phyloP scores from a whole-genome alignment of 2,797 vertebrate species.

The Hipposideros larvatus region DNA sequence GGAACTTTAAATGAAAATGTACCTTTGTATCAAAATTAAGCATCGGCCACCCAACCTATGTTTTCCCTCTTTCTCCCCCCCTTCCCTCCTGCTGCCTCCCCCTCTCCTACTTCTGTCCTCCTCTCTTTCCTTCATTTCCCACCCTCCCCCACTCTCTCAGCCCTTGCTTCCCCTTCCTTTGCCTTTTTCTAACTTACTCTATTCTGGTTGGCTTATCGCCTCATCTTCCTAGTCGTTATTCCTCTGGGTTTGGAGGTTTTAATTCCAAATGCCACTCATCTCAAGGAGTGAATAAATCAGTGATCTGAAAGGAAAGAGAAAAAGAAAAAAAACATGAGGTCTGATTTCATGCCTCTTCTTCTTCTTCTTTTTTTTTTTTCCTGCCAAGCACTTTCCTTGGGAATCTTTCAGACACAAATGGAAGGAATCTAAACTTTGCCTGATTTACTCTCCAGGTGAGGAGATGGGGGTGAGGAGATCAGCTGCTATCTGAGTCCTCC shows the following conservation, averaged over 20 bases:
- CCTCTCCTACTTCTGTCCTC: background rate
- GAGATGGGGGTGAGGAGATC: background rate
- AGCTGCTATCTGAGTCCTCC: background rate
- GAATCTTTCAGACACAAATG: slow-evolving; percentile 61
- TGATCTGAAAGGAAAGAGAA: slow-evolving; percentile 43
- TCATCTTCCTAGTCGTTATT: slow-evolving; percentile 55
- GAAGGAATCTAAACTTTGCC: slow-evolving; percentile 5
- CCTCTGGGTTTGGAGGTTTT: slow-evolving; percentile 62
- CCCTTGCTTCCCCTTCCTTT: background rate
- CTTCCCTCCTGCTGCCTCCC: background rate
- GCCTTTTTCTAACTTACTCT: slow-evolving; percentile 49
- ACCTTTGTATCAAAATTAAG: slow-evolving; percentile 61
- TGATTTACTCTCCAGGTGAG: background rate
- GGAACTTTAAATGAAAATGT: slow-evolving; percentile 75
- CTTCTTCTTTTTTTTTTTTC: background rate
- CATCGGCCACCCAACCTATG: background rate
- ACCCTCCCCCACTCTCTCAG: background rate
- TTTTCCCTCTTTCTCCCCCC: background rate
- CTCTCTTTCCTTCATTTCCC: background rate
- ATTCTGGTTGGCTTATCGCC: slow-evolving; percentile 55
- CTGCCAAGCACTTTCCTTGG: background rate
- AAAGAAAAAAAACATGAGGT: background rate
- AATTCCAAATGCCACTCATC: slow-evolving; percentile 63
- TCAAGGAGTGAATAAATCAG: slow-evolving; percentile 65
- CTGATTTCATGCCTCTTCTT: slow-evolving; percentile 61